Percentiles rank a stretch among this genome's conserved stretches.
Conservation (phyloP, 1,140 invertebrate genomes). For the Papilio xuthus region DNA sequence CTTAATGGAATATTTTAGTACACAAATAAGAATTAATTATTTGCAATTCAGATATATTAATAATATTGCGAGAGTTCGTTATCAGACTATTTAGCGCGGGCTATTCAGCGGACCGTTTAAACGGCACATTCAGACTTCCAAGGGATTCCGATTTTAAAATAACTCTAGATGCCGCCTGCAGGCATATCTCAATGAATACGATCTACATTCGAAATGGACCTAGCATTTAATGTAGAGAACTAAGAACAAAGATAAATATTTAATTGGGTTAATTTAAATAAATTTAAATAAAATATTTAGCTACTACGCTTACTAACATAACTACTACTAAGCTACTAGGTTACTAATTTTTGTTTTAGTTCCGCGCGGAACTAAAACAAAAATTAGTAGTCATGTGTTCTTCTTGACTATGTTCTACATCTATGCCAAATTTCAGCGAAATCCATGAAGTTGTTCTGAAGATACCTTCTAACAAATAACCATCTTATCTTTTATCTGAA, state of each 20-base stretch:
- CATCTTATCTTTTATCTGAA: too few species aligned
- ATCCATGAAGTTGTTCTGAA: too few species aligned
- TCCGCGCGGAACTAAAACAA: too few species aligned
- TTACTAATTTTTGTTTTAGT: too few species aligned
- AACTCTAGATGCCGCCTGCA: constrained; percentile 7
- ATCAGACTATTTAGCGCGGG: constrained; percentile 6
- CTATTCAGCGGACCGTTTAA: background rate
- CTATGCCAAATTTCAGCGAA: too few species aligned
- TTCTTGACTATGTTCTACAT: too few species aligned
- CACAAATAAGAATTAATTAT: too few species aligned
- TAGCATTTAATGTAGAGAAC: background rate
- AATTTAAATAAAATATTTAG: too few species aligned
- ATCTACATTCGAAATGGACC: constrained; percentile 8
- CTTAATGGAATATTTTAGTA: background rate
- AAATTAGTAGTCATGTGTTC: too few species aligned
- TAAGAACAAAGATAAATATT: background rate
- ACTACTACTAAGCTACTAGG: too few species aligned
- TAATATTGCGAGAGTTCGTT: background rate
- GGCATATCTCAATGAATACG: background rate
- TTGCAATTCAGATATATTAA: background rate
- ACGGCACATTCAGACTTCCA: background rate
- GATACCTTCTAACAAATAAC: too few species aligned
- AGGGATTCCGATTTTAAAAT: constrained; percentile 22
- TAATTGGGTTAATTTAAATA: background rate
- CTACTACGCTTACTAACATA: too few species aligned